Base-by-base conservation (phyloP, 2,797 vertebrate species). In the Sandelia bainsii region DNA sequence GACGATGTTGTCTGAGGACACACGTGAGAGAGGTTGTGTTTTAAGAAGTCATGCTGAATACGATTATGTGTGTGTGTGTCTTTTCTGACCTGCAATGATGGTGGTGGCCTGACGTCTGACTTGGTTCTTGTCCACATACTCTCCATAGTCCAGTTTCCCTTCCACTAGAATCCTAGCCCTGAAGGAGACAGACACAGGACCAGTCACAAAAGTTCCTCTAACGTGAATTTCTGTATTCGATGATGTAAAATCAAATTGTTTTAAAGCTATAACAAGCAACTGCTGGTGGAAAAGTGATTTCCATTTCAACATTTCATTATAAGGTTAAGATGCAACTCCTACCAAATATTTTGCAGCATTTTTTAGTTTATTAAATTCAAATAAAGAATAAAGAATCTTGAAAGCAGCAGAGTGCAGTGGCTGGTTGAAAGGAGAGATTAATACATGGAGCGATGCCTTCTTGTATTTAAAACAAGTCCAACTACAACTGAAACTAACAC, bases 101-200 rank as follows among this genome's bases (percentile, higher is more conserved):
- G 97, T 99, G 52, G 98, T 99, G 50, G 97, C 98, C 87, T 99
- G 98, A 8, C 98, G 93, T 62, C 96, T 93, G 61, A 99, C 95
- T 0, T 97, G 98, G 90, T 98, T 98, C 86, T 98, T 99, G 87
- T 99, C 98, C 4, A 94, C 91, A 1, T 99, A 99, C 88, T 99
- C 98, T 0, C 98, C 98, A 7, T 99, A 99, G 86, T 99, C 98
- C 69, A 99, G 90, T 79, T 98, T 99, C 9, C 98, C 98, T 90
- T 99, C 98, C 37, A 99, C 96, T 0, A 93, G 95, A 61, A 99
- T 61, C 66, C 98, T 94, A 37, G 97, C 88, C 45, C 98, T 98
- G 80, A 52, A 58, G 57, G 14, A 67, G 61, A 23, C 1, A 42
- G 25, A 50, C 3, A 14, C 3, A 0, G 13, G 12, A 17, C 77